Percentiles rank a stretch among this genome's conserved stretches.
Conservation (phyloP, 2,888 invertebrate genomes). For the Apantesis nais region DNA sequence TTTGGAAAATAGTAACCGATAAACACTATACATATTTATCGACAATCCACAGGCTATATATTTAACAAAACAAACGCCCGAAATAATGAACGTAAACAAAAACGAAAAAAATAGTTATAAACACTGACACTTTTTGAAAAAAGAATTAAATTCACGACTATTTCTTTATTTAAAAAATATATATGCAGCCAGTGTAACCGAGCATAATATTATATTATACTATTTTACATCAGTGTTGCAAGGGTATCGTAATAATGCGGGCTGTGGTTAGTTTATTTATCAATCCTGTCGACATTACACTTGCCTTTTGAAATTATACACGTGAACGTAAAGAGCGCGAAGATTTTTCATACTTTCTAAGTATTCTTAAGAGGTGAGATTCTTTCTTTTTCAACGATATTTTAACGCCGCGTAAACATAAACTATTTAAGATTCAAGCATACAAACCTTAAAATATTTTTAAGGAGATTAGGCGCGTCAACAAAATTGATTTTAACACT, state of each 20-base stretch:
- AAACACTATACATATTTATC: constrained; percentile 6
- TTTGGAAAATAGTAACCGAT: not conserved
- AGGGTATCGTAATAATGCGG: constrained; percentile 30
- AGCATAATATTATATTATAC: not conserved
- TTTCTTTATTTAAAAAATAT: not conserved
- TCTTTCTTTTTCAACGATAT: constrained; percentile 42
- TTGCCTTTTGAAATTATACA: constrained; percentile 27
- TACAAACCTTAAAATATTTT: not conserved
- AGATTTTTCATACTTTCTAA: constrained; percentile 38
- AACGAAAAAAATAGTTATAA: no score
- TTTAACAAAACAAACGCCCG: not conserved
- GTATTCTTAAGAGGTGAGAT: constrained; percentile 21
- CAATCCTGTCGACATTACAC: constrained; percentile 9
- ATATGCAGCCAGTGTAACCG: not conserved
- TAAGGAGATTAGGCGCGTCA: not conserved
- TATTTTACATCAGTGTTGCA: constrained; percentile 35
- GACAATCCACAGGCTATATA: not conserved
- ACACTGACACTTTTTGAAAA: not conserved
- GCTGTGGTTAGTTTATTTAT: not conserved
- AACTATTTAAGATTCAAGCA: constrained; percentile 30
- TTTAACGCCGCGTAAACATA: constrained; percentile 32
- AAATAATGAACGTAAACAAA: not conserved
- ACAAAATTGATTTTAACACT: not conserved
- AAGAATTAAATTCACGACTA: not conserved
- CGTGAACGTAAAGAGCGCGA: constrained; percentile 18